Conservation (phyloP, 2,113 vertebrate genomes). For the Isurus oxyrinchus region DNA sequence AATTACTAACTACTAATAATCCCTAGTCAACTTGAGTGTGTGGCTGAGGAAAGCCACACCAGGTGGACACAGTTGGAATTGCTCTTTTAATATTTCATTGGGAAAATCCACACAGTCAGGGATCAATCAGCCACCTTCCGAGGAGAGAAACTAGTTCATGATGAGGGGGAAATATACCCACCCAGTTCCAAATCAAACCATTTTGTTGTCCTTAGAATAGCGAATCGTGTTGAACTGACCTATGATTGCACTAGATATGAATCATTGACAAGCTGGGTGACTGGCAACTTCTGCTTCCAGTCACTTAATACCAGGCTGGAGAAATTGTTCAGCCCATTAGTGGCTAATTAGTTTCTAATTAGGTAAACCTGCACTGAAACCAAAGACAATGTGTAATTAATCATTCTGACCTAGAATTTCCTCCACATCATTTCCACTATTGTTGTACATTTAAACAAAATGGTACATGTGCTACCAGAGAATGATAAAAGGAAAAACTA, state of each 20-base stretch:
- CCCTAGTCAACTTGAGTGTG: background rate
- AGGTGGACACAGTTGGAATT: background rate
- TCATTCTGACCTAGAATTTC: slow-evolving; percentile 12
- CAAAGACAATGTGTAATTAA: slow-evolving; percentile 16
- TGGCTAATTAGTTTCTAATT: slow-evolving; percentile 31
- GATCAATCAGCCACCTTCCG: background rate
- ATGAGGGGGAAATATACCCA: background rate
- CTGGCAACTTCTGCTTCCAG: slow-evolving; percentile 13
- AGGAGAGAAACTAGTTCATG: background rate
- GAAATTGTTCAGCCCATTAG: background rate
- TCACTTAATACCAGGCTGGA: background rate
- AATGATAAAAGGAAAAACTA: background rate
- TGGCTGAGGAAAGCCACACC: background rate
- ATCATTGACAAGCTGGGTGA: background rate
- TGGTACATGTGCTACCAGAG: background rate
- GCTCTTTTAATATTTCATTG: background rate
- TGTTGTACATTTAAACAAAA: background rate
- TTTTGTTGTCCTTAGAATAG: background rate
- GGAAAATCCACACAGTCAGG: background rate
- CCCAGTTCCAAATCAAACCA: background rate
- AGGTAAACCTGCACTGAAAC: background rate
- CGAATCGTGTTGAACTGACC: background rate
- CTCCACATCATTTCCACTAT: background rate
- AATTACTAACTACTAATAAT: background rate
- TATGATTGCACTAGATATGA: background rate